Percentiles rank a stretch among this genome's conserved stretches.
Conservation (phyloP, 2,888 invertebrate genomes). For the Drosophila parthenogenetica region DNA sequence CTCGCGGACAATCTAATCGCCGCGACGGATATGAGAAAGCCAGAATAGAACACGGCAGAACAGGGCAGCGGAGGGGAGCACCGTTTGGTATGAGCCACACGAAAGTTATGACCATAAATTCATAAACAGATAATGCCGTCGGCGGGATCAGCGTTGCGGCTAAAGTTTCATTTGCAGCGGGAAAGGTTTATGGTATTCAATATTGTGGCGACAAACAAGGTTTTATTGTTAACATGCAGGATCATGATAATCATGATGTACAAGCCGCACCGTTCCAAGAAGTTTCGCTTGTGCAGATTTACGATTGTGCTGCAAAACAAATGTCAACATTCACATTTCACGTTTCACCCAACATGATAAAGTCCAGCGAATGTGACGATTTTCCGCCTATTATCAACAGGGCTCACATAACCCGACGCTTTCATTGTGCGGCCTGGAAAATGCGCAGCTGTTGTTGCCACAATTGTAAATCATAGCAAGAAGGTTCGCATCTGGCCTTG, state of each 20-base stretch:
- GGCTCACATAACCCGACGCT: constrained; percentile 31
- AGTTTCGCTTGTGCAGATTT: constrained; percentile 56
- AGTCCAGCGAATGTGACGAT: constrained; percentile 70
- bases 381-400: constrained; percentile 75
- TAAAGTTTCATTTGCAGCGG: constrained; percentile 65
- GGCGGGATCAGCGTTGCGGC: constrained; percentile 25
- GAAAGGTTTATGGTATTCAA: constrained; percentile 54
- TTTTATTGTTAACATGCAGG: constrained; percentile 47
- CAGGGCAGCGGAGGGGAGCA: neutral
- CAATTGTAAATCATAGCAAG: constrained; percentile 68
- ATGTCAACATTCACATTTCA: constrained; percentile 17
- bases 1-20: constrained; percentile 65
- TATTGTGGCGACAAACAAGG: constrained; percentile 46
- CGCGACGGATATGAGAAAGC: constrained; percentile 81
- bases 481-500: constrained; percentile 43
- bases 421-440: constrained; percentile 72
- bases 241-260: constrained; percentile 33
- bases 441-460: constrained; percentile 63
- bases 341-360: constrained; percentile 45
- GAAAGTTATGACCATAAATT: constrained; percentile 68
- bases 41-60: constrained; percentile 2
- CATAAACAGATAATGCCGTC: constrained; percentile 66
- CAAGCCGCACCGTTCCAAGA: constrained; percentile 17
- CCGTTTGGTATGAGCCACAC: constrained; percentile 5
- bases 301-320: constrained; percentile 55